Evolutionary conservation across 2,888 invertebrate species (phyloP).

Genomic region (Limnephilus auricula): DNA sequence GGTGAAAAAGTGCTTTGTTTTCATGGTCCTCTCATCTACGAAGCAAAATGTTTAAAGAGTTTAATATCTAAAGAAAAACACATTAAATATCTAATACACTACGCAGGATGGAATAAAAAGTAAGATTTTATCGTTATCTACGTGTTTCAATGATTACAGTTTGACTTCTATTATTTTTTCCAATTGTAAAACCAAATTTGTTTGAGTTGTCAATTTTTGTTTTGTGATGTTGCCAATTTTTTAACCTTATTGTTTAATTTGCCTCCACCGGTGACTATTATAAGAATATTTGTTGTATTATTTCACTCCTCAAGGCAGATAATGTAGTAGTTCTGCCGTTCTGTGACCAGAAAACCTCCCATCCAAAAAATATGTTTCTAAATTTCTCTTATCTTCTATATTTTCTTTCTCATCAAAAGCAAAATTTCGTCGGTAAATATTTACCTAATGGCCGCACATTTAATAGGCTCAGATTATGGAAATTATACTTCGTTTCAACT

Average conservation of each 20-base stretch:
- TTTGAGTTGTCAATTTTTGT: not conserved
- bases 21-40: slow-evolving; percentile 96
- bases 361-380: too few relatives aligned
- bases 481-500: too few relatives aligned
- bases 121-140: slow-evolving; percentile 71
- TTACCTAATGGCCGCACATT: too few relatives aligned
- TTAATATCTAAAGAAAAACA: slow-evolving; percentile 90
- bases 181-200: not conserved
- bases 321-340: not conserved
- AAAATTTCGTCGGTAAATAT: too few relatives aligned
- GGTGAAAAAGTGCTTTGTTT: slow-evolving; percentile 96
- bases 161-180: not conserved
- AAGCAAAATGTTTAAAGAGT: slow-evolving; percentile 95
- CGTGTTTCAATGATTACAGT: not conserved
- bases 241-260: not conserved
- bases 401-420: too few relatives aligned
- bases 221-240: not conserved
- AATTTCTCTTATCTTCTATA: too few relatives aligned
- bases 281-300: not conserved
- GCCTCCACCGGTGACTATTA: not conserved
- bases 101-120: slow-evolving; percentile 99
- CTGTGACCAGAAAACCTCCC: too few relatives aligned
- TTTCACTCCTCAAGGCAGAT: not conserved
- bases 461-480: too few relatives aligned
- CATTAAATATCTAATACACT: slow-evolving; percentile 95